Evolutionary conservation across 2,888 invertebrate genomes (phyloP).

Genomic region (Macrophya annulata): DNA sequence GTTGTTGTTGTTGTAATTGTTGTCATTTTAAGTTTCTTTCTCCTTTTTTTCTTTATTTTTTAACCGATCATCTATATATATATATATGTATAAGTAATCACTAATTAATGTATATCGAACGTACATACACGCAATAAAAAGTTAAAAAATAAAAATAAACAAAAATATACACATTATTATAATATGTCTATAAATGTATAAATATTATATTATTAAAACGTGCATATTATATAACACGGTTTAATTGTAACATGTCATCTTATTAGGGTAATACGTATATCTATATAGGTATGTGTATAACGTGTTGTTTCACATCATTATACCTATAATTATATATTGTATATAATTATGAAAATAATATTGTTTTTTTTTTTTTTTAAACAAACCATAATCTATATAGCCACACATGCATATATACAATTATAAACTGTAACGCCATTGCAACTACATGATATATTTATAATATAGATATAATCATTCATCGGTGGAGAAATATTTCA

Average conservation of each 20-base stretch:
- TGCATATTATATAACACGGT: not conserved
- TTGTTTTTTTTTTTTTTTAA: conserved; percentile 11
- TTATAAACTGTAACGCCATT: not conserved
- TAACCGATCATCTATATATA: not conserved
- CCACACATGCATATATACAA: not conserved
- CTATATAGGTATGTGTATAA: conserved; percentile 63
- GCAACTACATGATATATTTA: no score
- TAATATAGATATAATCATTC: no score
- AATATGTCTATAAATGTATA: no score
- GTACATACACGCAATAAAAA: not conserved
- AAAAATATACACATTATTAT: conserved; percentile 60
- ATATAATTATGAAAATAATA: conserved; percentile 67
- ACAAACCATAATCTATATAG: not conserved
- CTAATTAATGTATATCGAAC: not conserved
- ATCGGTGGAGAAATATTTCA: no score
- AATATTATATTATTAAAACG: not conserved
- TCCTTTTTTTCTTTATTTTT: not conserved
- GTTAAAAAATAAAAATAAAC: conserved; percentile 35
- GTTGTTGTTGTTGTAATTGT: not conserved
- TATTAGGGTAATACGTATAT: not conserved
- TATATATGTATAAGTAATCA: not conserved
- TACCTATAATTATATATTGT: not conserved
- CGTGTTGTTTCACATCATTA: conserved; percentile 65
- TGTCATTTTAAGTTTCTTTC: not conserved
- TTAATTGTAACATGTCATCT: not conserved